Base-by-base conservation (phyloP, 2,113 vertebrate species). In the Ceyx cyanopectus region DNA sequence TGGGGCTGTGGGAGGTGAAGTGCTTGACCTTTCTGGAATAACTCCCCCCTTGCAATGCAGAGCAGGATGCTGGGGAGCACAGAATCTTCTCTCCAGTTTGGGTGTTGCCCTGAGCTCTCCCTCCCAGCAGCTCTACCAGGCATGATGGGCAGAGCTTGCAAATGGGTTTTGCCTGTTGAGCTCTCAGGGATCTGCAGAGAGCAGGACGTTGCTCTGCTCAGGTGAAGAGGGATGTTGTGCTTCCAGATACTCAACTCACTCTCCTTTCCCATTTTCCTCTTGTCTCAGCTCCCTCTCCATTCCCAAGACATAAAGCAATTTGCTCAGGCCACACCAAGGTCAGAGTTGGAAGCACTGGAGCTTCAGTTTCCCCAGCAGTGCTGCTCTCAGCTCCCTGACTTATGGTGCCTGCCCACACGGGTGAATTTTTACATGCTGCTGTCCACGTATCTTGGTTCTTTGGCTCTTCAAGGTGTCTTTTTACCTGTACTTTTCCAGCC, bases 401-500 rank as follows among this genome's bases (percentile, higher is more conserved):
- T 37, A 6, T 0, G 0, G 16, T 70, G 8, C 48, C 45, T 72
- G 81, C 40, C 27, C 4, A 0, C 3, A 2, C 5, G 1, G 40
- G 67, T 62, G n/a, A 27, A 19, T 75, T 88, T 75, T 75, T 45
- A 69, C 69, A 0, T 41, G 54, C 67, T 2, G 2, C 88, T 89
- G 70, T 86, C 81, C 4, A 4, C 13, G 1, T 86, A 29, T 58
- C 74, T 73, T 0, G 0, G 21, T 60, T 92, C 74, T 60, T 45
- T 53, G 48, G 27, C 89, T 89, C 66, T 41, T 21, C 37, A 32
- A 63, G 83, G 24, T 46, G 79, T 6, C 37, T 7, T 76, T 95
- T 95, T 85, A 76, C 83, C 81, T 94, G 93, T 96, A 92, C 50
- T 93, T 95, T 94, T 95, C 90, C 92, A 84, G 84, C 83, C 66